phyloP scores from a whole-genome alignment of 2,888 invertebrate species.

The Saturnia pavonia region DNA sequence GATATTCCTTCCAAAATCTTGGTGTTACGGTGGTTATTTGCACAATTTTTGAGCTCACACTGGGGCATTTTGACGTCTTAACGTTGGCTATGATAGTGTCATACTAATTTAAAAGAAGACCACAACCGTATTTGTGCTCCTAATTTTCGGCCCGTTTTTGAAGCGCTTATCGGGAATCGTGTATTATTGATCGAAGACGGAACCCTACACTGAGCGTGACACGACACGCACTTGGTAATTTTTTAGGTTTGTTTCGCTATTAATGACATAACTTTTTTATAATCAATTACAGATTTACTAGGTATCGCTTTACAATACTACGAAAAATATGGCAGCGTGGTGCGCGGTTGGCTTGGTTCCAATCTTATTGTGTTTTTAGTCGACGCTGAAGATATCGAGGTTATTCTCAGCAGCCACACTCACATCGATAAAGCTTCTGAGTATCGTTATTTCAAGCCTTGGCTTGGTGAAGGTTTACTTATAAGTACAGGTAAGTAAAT shows the following conservation, averaged over 20 bases:
- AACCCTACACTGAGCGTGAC: too few relatives aligned
- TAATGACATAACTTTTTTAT: neutral
- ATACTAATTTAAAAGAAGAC: too few relatives aligned
- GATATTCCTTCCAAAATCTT: too few relatives aligned
- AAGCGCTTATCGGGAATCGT: too few relatives aligned
- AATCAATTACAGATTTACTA: slow-evolving; percentile 34
- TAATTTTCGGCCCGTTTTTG: too few relatives aligned
- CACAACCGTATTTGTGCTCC: too few relatives aligned
- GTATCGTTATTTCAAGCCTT: slow-evolving; percentile 89
- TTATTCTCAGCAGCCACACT: slow-evolving; percentile 87
- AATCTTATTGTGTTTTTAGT: slow-evolving; percentile 84
- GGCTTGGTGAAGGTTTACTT: slow-evolving; percentile 90
- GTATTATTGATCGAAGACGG: too few relatives aligned
- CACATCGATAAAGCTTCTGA: slow-evolving; percentile 88
- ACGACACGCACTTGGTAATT: too few relatives aligned
- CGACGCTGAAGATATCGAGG: slow-evolving; percentile 87
- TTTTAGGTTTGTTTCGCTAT: neutral
- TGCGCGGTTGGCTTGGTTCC: slow-evolving; percentile 82
- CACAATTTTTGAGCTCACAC: too few relatives aligned
- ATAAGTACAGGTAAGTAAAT: slow-evolving; percentile 80
- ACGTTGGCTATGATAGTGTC: too few relatives aligned
- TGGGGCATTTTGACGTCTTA: too few relatives aligned
- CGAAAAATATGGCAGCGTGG: slow-evolving; percentile 65
- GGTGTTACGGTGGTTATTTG: too few relatives aligned
- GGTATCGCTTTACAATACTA: slow-evolving; percentile 52